These are phyloP conservation scores for Scomber scombrus DNA, from an alignment of 2,113 vertebrate species.

Conservation along the genomic window DNA sequence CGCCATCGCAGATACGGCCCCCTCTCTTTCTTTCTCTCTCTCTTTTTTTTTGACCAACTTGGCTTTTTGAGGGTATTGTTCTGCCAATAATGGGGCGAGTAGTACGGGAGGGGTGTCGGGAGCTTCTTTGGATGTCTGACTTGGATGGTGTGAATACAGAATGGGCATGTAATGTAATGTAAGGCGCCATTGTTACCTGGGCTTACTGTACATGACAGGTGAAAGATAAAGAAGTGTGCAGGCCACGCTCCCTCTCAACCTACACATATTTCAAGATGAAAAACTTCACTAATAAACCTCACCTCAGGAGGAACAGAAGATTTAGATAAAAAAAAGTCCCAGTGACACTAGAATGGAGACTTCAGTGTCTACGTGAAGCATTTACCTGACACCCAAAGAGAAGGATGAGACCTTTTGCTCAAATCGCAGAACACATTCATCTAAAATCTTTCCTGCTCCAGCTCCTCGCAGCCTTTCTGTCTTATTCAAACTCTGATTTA, in stretches of 20 bases:
- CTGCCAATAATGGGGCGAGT: slow-evolving; percentile 75
- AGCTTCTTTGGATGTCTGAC: slow-evolving; percentile 69
- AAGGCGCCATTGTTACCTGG: slow-evolving; percentile 74
- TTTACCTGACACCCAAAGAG: slow-evolving; percentile 42
- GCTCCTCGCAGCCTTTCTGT: background rate
- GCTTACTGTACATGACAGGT: slow-evolving; percentile 78
- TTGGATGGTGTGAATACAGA: slow-evolving; percentile 61
- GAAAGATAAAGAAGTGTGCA: slow-evolving; percentile 68
- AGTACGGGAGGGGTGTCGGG: slow-evolving; percentile 40
- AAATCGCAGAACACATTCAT: slow-evolving; percentile 22
- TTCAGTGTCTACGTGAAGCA: slow-evolving; percentile 43
- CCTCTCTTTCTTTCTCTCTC: background rate
- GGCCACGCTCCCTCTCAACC: slow-evolving; percentile 48
- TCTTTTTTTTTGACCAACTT: slow-evolving; percentile 61
- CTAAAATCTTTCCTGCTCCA: slow-evolving; percentile 5
- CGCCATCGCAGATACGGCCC: slow-evolving; percentile 54
- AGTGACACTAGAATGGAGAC: slow-evolving; percentile 45
- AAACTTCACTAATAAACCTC: slow-evolving; percentile 62
- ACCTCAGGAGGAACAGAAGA: slow-evolving; percentile 51
- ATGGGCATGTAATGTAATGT: slow-evolving; percentile 68
- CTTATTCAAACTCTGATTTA: slow-evolving; percentile 37
- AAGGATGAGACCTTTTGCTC: slow-evolving; percentile 51
- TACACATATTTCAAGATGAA: slow-evolving; percentile 60
- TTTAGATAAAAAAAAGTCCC: slow-evolving; percentile 69
- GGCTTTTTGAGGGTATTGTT: slow-evolving; percentile 78